Evolutionary conservation across 2,113 vertebrate species (phyloP).

Genomic region (Chaetura pelagica): DNA sequence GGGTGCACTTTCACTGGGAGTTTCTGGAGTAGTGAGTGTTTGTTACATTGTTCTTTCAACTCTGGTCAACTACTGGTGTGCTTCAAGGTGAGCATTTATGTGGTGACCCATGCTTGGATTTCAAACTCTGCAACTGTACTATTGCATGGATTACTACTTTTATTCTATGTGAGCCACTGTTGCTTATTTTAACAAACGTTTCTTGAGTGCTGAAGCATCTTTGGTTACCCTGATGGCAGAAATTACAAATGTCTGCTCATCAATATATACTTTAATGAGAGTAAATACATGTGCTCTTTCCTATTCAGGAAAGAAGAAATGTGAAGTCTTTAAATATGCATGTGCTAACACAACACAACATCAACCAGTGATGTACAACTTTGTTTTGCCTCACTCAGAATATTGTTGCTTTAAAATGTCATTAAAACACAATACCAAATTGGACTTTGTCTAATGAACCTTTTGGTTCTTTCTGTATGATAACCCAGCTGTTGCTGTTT

Average conservation of each 20-base stretch:
- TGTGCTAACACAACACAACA: not conserved
- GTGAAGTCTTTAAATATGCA: not conserved
- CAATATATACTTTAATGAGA: not conserved
- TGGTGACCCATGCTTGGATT: not conserved
- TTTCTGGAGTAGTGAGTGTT: slow-evolving; percentile 73
- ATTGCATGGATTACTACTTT: not conserved
- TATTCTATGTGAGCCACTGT: not conserved
- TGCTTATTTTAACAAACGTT: not conserved
- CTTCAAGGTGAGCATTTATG: slow-evolving; percentile 55
- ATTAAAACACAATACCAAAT: not conserved
- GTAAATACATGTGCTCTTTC: not conserved
- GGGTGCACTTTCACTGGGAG: slow-evolving; percentile 75
- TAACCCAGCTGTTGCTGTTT: not conserved
- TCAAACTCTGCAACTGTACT: not conserved
- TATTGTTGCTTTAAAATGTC: not conserved
- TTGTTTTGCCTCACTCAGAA: not conserved
- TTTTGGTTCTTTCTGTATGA: not conserved
- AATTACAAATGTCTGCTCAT: not conserved
- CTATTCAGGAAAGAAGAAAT: not conserved
- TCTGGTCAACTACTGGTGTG: slow-evolving; percentile 72
- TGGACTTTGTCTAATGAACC: not conserved
- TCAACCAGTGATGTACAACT: not conserved
- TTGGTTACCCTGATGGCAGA: not conserved
- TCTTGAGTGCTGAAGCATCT: not conserved
- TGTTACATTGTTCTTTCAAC: slow-evolving; percentile 72